Percentiles rank a stretch among this genome's conserved stretches.
Conservation (phyloP, 1,140 invertebrate species). For the Tetramorium alpestre region DNA sequence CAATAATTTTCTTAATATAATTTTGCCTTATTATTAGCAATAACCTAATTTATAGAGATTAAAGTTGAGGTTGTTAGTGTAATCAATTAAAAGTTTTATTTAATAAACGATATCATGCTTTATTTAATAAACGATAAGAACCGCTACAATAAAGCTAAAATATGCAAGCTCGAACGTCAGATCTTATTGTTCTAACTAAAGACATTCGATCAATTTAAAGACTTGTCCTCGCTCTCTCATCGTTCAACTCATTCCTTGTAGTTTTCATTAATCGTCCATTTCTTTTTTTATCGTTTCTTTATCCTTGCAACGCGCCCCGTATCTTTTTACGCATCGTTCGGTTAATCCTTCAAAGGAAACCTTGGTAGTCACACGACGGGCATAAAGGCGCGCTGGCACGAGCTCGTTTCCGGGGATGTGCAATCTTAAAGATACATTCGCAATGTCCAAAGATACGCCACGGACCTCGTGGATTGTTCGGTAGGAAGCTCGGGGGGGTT, state of each 20-base stretch:
- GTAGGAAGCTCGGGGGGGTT: conserved; percentile 42
- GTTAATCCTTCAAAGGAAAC: conserved; percentile 45
- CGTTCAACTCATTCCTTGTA: conserved; percentile 12
- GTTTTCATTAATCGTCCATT: conserved; percentile 3
- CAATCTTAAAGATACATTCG: conserved; percentile 54
- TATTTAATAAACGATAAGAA: not conserved
- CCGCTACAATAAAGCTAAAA: not conserved
- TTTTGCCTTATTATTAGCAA: no score
- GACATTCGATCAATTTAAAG: conserved; percentile 51
- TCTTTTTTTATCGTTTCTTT: conserved; percentile 12
- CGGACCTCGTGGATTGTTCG: conserved; percentile 28
- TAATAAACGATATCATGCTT: no score
- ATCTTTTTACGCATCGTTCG: conserved; percentile 17
- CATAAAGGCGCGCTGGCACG: conserved; percentile 18
- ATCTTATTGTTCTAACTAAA: conserved; percentile 16
- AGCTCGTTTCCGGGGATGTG: conserved; percentile 46
- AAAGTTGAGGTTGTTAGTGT: no score
- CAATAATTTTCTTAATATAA: no score
- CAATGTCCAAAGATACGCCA: conserved; percentile 53
- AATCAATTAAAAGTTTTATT: no score
- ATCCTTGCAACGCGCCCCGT: no score
- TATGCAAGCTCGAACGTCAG: not conserved
- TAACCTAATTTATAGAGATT: no score
- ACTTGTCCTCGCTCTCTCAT: conserved; percentile 7
- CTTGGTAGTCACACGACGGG: conserved; percentile 4